phyloP scores from a whole-genome alignment of 2,888 invertebrate genomes.

The Meliscaeva auricollis region DNA sequence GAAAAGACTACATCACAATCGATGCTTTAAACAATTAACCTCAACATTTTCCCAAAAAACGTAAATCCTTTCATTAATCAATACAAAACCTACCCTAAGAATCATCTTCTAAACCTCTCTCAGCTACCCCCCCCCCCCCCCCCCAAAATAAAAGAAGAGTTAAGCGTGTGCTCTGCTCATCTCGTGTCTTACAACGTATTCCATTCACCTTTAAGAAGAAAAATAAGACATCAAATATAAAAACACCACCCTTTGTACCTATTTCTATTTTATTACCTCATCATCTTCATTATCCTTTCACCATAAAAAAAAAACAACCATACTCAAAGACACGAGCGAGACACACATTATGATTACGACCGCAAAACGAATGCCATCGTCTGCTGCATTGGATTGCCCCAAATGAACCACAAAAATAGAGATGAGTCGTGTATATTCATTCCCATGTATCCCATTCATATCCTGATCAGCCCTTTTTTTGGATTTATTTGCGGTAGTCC shows the following conservation, averaged over 20 bases:
- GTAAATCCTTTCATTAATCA: conserved; percentile 12
- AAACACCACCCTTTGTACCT: conserved; percentile 46
- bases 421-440: too few relatives aligned
- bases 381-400: conserved; percentile 57
- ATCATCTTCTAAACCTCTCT: conserved; percentile 14
- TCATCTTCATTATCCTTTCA: conserved; percentile 67
- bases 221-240: conserved; percentile 41
- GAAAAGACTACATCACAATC: too few relatives aligned
- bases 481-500: background rate
- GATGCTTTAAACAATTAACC: too few relatives aligned
- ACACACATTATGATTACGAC: conserved; percentile 55
- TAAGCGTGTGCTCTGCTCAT: conserved; percentile 73
- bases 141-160: background rate
- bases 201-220: conserved; percentile 42
- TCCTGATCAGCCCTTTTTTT: conserved; percentile 40
- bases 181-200: conserved; percentile 38
- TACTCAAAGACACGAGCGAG: conserved; percentile 67
- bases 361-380: conserved; percentile 26
- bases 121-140: too few relatives aligned
- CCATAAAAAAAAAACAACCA: background rate
- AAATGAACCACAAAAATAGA: conserved; percentile 61
- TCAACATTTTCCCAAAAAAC: background rate
- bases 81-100: conserved; percentile 10
- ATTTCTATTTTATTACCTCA: conserved; percentile 63
- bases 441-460: background rate